Conservation (phyloP, 1,140 invertebrate genomes). For the Heliconius hermathena region DNA sequence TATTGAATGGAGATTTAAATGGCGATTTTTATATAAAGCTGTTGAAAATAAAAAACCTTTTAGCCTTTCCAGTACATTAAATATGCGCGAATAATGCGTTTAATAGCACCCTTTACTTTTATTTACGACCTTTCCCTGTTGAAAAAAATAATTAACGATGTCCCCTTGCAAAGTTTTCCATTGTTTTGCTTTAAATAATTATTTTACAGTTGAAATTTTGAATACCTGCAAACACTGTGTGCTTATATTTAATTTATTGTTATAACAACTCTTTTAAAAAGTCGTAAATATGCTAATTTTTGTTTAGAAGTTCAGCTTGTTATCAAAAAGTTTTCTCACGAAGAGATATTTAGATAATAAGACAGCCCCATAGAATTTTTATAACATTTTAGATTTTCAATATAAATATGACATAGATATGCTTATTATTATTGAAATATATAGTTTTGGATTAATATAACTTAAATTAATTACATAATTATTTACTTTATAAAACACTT, state of each 20-base stretch:
- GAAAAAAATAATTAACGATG: conserved; percentile 76
- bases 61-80: conserved; percentile 79
- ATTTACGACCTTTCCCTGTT: conserved; percentile 68
- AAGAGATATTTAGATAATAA: not conserved
- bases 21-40: conserved; percentile 72
- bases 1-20: conserved; percentile 68
- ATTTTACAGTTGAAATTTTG: conserved; percentile 41
- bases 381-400: not conserved
- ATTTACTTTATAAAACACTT: too few species aligned
- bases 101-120: conserved; percentile 79
- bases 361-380: not conserved
- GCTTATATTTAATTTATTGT: conserved; percentile 29
- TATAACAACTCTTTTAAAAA: conserved; percentile 34
- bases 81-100: conserved; percentile 79
- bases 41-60: conserved; percentile 75
- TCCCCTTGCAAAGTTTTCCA: conserved; percentile 63
- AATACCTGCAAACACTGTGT: conserved; percentile 37
- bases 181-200: conserved; percentile 61
- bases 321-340: not conserved
- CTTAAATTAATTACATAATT: too few species aligned
- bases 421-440: not conserved
- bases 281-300: conserved; percentile 12
- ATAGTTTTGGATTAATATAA: too few species aligned
- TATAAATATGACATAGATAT: not conserved
- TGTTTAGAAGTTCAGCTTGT: conserved; percentile 15